Conservation (phyloP, 1,140 invertebrate genomes). For the Bradynema listronoti region DNA sequence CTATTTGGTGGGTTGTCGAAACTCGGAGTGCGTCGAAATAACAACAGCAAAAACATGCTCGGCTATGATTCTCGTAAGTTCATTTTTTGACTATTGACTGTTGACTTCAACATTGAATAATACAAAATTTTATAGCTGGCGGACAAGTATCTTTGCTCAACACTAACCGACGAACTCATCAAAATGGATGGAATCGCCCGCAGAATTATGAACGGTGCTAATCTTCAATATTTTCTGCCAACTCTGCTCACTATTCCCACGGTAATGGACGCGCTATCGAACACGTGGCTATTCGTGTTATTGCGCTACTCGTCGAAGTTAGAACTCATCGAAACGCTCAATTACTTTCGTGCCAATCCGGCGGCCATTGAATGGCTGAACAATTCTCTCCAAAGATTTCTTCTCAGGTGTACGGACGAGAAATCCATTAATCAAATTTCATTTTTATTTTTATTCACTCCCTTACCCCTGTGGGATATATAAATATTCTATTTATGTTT, state of each 20-base stretch:
- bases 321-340: not conserved
- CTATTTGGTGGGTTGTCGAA: constrained; percentile 17
- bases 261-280: not conserved
- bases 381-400: not conserved
- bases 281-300: not conserved
- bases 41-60: constrained; percentile 4
- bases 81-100: not conserved
- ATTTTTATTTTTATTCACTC: too few relatives aligned
- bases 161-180: constrained; percentile 15
- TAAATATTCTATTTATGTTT: too few relatives aligned
- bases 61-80: constrained; percentile 14
- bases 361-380: not conserved
- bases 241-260: constrained; percentile 19
- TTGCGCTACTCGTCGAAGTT: not conserved
- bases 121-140: constrained; percentile 14
- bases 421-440: not conserved
- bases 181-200: not conserved
- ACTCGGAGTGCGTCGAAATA: constrained; percentile 7
- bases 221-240: constrained; percentile 8
- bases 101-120: not conserved
- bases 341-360: not conserved
- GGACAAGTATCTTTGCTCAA: constrained; percentile 20
- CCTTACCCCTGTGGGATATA: too few relatives aligned
- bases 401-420: not conserved
- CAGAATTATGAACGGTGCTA: constrained; percentile 2